phyloP scores from a whole-genome alignment of 2,113 vertebrate species.

The Heliornis fulica region DNA sequence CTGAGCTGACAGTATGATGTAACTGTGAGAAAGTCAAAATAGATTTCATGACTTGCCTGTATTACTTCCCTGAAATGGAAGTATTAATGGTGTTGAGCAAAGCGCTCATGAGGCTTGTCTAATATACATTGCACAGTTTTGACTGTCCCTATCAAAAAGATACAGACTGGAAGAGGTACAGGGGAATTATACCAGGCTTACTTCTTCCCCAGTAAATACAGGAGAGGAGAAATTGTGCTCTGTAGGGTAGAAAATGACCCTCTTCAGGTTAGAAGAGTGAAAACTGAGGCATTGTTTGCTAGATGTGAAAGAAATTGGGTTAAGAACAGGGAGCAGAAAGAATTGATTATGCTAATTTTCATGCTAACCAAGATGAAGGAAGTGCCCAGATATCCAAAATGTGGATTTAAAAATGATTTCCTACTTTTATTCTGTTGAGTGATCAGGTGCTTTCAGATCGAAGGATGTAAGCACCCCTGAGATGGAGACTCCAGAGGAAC shows the following conservation, averaged over 20 bases:
- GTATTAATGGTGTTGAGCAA: background rate
- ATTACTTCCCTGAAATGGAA: background rate
- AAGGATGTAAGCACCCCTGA: background rate
- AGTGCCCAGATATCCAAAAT: background rate
- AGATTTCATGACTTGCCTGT: background rate
- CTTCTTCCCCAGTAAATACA: background rate
- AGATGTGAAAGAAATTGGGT: background rate
- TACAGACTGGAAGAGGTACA: background rate
- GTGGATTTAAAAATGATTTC: background rate
- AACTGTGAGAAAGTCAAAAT: background rate
- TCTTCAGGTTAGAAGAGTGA: background rate
- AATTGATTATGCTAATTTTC: background rate
- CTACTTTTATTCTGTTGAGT: background rate
- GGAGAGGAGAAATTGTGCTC: background rate
- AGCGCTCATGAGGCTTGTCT: background rate
- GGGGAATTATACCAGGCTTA: background rate
- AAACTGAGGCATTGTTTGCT: background rate
- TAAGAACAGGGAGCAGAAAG: background rate
- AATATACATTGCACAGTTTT: background rate
- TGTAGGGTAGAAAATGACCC: background rate
- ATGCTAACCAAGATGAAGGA: background rate
- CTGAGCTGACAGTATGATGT: background rate
- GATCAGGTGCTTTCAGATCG: background rate
- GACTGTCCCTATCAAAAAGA: background rate
- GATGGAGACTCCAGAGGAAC: background rate